Evolutionary conservation across 2,888 invertebrate species (phyloP).

Genomic region (Chalcis sispes): DNA sequence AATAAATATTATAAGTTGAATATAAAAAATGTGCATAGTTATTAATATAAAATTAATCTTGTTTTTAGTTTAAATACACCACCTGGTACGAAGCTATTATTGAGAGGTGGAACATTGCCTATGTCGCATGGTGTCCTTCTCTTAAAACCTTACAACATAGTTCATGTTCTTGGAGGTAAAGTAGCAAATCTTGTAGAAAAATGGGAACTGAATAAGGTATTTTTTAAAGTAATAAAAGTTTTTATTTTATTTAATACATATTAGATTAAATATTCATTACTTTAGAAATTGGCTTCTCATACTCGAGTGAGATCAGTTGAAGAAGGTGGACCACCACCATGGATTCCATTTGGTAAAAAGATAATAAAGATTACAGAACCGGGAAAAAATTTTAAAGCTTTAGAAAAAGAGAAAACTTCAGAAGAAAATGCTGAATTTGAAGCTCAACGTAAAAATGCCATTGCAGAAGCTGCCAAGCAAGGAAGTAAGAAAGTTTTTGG

Average conservation of each 20-base stretch:
- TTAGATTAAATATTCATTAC: constrained; percentile 34
- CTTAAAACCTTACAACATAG: constrained; percentile 82
- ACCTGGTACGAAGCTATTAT: constrained; percentile 90
- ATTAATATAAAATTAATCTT: constrained; percentile 16
- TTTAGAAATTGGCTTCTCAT: constrained; percentile 72
- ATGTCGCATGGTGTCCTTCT: constrained; percentile 86
- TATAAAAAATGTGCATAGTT: background rate
- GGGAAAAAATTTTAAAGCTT: constrained; percentile 84
- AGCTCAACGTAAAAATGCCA: constrained; percentile 91
- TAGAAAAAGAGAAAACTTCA: constrained; percentile 80
- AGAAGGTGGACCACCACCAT: constrained; percentile 90
- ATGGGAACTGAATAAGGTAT: constrained; percentile 85
- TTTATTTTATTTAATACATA: background rate
- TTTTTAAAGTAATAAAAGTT: constrained; percentile 34
- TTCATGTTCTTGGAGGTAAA: constrained; percentile 86
- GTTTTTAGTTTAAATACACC: constrained; percentile 84
- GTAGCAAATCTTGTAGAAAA: constrained; percentile 90
- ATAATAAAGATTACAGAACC: constrained; percentile 79
- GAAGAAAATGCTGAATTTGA: constrained; percentile 91
- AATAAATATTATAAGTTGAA: background rate
- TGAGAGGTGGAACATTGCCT: constrained; percentile 78
- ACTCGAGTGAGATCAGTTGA: constrained; percentile 79
- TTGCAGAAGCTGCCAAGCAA: constrained; percentile 89
- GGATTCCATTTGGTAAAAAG: constrained; percentile 93
- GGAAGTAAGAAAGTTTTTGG: constrained; percentile 79